A percentile compares a stretch with the other conserved stretches of the same genome.
Conservation (phyloP, 2,113 vertebrate species). For the Corydoras maculifer region DNA sequence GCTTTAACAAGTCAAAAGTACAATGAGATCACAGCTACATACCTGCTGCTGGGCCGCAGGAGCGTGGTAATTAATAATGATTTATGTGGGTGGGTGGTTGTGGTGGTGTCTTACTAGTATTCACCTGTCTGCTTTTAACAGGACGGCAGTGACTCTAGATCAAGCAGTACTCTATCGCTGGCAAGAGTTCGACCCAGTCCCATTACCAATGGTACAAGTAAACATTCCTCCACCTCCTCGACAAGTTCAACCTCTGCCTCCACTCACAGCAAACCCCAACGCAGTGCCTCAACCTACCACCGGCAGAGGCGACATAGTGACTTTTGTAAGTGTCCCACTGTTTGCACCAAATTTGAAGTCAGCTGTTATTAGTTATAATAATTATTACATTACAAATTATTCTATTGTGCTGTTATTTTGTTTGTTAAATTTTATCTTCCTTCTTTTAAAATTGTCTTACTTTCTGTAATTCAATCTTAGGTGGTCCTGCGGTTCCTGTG, state of each 20-base stretch:
- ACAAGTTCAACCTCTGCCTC: constrained; percentile 68
- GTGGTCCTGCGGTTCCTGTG: constrained; percentile 78
- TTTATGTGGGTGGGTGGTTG: not conserved
- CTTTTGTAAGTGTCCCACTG: constrained; percentile 74
- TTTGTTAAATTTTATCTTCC: too few relatives aligned
- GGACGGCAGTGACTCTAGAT: constrained; percentile 71
- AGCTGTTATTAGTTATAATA: too few relatives aligned
- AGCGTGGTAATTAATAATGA: constrained; percentile 53
- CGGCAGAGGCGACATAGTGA: constrained; percentile 88
- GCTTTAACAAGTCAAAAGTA: constrained; percentile 84
- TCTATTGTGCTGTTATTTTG: too few relatives aligned
- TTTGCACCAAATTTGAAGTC: not conserved
- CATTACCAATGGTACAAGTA: constrained; percentile 78
- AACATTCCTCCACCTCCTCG: constrained; percentile 68
- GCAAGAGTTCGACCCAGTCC: constrained; percentile 81
- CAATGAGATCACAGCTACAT: constrained; percentile 89
- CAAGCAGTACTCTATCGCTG: constrained; percentile 76
- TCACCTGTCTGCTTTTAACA: constrained; percentile 38
- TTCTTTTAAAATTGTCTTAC: too few relatives aligned
- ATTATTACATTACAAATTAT: too few relatives aligned
- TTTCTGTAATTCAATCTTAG: constrained; percentile 51
- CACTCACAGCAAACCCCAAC: constrained; percentile 79
- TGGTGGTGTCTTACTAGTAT: not conserved
- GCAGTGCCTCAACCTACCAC: constrained; percentile 80
- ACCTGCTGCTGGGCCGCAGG: constrained; percentile 83